These are phyloP conservation scores for Actinopyga echinites DNA, from an alignment of 53 echinoderm and acorn worm genomes.

Conservation along the genomic window DNA sequence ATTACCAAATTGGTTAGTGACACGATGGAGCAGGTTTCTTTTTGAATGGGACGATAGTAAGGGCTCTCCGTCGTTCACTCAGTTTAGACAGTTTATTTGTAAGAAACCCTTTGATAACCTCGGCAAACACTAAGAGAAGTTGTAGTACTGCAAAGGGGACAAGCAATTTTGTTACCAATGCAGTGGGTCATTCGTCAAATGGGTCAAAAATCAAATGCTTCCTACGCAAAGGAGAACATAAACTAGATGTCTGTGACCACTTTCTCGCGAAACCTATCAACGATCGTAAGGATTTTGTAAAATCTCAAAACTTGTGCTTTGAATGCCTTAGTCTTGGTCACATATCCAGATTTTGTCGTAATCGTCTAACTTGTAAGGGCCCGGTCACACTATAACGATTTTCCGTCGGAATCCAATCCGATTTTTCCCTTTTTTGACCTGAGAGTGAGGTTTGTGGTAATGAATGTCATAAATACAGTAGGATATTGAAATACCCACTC, in stretches of 20 bases:
- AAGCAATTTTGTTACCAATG: background rate
- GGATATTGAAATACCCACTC: no score
- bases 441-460: no score
- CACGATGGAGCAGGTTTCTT: background rate
- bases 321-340: background rate
- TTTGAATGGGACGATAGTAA: background rate
- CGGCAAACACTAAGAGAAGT: background rate
- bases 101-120: constrained; percentile 1
- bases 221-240: background rate
- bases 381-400: no score
- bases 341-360: background rate
- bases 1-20: constrained; percentile 4
- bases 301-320: background rate
- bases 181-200: background rate
- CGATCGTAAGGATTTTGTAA: background rate
- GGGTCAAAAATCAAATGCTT: background rate
- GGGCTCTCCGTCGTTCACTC: background rate
- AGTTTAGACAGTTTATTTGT: background rate
- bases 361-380: background rate
- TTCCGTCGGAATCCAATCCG: no score
- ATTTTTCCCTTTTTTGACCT: no score
- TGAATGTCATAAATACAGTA: no score
- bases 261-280: background rate
- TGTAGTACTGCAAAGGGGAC: background rate
- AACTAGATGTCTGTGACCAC: background rate